A percentile compares a stretch with the other conserved stretches of the same genome.
phyloP scores from a whole-genome alignment of 2,113 vertebrate genomes.

The Cettia cetti region DNA sequence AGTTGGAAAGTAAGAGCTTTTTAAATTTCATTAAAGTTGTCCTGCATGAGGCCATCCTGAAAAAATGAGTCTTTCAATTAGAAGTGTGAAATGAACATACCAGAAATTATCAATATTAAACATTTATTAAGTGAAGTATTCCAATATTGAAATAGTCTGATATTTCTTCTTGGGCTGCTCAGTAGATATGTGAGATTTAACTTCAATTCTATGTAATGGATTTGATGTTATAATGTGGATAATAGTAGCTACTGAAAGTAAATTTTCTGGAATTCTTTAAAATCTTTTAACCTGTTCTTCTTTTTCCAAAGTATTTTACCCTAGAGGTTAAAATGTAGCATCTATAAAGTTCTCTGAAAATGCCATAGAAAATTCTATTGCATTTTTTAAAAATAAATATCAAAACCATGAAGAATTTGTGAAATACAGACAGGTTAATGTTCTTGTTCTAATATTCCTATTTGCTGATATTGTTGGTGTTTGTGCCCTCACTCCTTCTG shows the following conservation, averaged over 20 bases:
- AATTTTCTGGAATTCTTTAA: not conserved
- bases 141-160: not conserved
- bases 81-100: not conserved
- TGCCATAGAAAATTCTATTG: not conserved
- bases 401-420: not conserved
- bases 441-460: not conserved
- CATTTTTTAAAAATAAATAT: not conserved
- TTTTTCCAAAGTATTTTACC: not conserved
- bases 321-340: not conserved
- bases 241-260: not conserved
- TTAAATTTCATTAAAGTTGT: not conserved
- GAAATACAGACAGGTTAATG: not conserved
- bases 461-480: not conserved
- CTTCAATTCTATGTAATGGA: not conserved
- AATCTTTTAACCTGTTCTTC: not conserved
- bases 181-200: not conserved
- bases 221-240: not conserved
- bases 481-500: not conserved
- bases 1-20: not conserved
- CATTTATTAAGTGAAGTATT: not conserved
- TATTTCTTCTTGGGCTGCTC: not conserved
- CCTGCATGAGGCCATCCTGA: not conserved
- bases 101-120: constrained; percentile 1
- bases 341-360: not conserved
- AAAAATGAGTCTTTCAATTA: not conserved